A percentile compares a stretch with the other conserved stretches of the same genome.
These are phyloP conservation scores for Lepus townsendii DNA, from an alignment of 2,797 vertebrate genomes.

Conservation along the genomic window DNA sequence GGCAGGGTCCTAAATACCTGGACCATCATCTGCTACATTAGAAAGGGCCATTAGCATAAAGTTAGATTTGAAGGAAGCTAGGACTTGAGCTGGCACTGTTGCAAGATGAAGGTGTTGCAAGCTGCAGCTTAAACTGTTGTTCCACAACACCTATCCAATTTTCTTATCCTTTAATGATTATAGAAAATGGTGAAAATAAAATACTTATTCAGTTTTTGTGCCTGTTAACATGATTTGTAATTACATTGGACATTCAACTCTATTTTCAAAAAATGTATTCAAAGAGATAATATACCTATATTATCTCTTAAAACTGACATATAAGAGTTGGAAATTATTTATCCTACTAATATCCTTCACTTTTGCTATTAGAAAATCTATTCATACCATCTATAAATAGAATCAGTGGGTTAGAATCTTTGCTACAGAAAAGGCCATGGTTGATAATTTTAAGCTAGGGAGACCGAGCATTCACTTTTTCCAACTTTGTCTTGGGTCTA, in stretches of 20 bases:
- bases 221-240: conserved; percentile 33
- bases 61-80: no score
- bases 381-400: not conserved
- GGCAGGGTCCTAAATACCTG: no score
- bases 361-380: not conserved
- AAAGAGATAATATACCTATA: not conserved
- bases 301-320: not conserved
- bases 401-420: not conserved
- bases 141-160: no score
- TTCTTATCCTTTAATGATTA: not conserved
- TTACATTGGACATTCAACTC: not conserved
- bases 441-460: not conserved
- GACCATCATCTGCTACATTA: no score
- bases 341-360: not conserved
- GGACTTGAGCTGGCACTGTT: no score
- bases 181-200: not conserved
- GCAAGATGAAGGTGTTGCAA: no score
- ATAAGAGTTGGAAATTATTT: conserved; percentile 3
- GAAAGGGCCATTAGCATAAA: no score
- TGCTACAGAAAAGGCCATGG: not conserved
- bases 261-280: not conserved
- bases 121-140: no score
- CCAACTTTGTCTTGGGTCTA: not conserved
- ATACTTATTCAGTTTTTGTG: not conserved
- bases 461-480: not conserved